These are phyloP conservation scores for Myotis myotis DNA, from an alignment of 2,797 vertebrate genomes.

Conservation along the genomic window DNA sequence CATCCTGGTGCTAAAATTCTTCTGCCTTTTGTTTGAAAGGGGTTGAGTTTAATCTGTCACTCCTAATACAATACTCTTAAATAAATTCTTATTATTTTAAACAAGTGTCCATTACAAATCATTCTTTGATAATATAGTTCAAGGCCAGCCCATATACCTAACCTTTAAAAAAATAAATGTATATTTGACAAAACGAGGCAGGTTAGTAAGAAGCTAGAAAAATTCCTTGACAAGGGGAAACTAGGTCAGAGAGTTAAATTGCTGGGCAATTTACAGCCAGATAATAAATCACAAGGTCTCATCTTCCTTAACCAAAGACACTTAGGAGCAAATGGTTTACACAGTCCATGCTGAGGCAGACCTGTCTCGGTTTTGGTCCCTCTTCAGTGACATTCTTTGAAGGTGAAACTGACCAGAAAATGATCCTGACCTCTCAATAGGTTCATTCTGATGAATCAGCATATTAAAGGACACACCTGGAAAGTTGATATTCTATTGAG, in stretches of 20 bases:
- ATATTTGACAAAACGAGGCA: background rate
- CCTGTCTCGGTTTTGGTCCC: too few relatives aligned
- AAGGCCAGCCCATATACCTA: background rate
- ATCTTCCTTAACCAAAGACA: background rate
- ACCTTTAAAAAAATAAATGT: background rate
- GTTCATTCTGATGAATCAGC: background rate
- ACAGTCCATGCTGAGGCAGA: background rate
- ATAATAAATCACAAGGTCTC: background rate
- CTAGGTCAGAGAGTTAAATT: background rate
- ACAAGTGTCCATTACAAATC: background rate
- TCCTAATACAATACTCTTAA: background rate
- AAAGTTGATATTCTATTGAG: background rate
- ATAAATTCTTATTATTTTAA: background rate
- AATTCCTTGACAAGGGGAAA: background rate
- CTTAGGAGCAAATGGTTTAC: background rate
- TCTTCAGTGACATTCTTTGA: background rate
- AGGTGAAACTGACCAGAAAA: background rate
- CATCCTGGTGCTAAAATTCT: background rate
- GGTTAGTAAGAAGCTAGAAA: background rate
- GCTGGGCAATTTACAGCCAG: background rate
- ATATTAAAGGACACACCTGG: background rate
- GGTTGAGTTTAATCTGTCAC: background rate
- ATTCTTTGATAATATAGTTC: background rate
- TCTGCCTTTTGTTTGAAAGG: background rate
- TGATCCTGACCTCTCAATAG: background rate